These are phyloP conservation scores for Crax fasciolata DNA, from an alignment of 2,797 vertebrate genomes.

Conservation along the genomic window DNA sequence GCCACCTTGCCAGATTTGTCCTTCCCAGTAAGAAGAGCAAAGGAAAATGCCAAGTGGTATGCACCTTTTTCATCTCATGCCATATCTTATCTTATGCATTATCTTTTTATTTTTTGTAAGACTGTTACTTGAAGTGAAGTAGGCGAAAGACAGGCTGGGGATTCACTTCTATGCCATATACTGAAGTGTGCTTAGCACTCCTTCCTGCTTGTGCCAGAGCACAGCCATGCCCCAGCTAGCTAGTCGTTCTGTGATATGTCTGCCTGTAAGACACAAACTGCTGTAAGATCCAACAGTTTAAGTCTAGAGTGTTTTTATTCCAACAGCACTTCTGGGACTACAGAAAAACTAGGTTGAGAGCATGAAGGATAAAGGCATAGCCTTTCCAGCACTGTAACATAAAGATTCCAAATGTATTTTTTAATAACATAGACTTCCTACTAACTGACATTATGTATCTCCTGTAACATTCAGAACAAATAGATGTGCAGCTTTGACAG, in stretches of 20 bases:
- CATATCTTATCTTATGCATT: not conserved
- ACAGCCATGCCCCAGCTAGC: not conserved
- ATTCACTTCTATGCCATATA: not conserved
- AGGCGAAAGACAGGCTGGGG: not conserved
- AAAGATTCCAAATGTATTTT: not conserved
- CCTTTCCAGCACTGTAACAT: not conserved
- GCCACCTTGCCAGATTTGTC: not conserved
- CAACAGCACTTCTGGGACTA: not conserved
- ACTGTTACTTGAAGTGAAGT: not conserved
- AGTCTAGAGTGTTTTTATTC: not conserved
- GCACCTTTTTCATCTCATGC: not conserved
- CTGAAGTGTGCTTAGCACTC: not conserved
- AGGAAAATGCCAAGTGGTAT: not conserved
- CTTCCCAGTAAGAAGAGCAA: not conserved
- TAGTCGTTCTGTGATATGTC: not conserved
- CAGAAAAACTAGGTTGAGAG: not conserved
- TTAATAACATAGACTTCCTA: not conserved
- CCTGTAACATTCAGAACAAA: not conserved
- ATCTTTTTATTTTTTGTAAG: not conserved
- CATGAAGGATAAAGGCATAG: not conserved
- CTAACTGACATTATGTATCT: not conserved
- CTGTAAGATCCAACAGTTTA: not conserved
- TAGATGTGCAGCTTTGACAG: not conserved
- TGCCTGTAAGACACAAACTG: not conserved
- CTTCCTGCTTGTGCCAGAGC: not conserved